Evolutionary conservation across 2,888 invertebrate species (phyloP), one percentile per base, ranked within the genome.

Genomic region (Cyaniris semiargus): DNA sequence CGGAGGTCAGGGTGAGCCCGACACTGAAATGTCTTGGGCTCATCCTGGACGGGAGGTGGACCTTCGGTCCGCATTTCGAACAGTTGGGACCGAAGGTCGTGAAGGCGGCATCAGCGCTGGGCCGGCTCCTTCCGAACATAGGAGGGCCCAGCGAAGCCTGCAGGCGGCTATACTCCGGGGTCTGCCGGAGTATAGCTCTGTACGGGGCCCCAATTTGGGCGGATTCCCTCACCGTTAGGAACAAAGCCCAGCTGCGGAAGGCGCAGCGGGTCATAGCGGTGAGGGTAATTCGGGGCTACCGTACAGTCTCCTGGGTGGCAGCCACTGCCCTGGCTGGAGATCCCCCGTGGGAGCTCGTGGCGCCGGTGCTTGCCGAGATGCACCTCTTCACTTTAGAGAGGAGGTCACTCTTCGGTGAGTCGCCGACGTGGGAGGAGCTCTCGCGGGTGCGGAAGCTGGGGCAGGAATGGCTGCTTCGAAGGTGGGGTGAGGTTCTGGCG

Each of bases 301-400:
- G 58, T 76, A 76, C 76, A 3, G 60, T 76, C 23, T 76, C 76
- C 60, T 13, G 71, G 66, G 44, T 15, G 21, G 79, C 78, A 56
- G 76, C 79, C 56, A 77, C 76, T 21, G 58, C 58, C 31, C n/a
- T 75, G 6, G 75, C 75, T 8, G 75, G 75, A 23, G 60, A 58
- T 7, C 75, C 75, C 5, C 75, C 75, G 31, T 75, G 75, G 75
- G 75, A 75, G 18, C 75, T 75, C 31, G 58, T 15, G 75, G 75
- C 79, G 44, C 10, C 10, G 44, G 44, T 44, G 6, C 44, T 44
- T 5, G 44, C 44, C 44, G 44, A 44, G 44, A 10, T 44, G 44
- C 10, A 10, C 44, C 44, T 44, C 44, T 44, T 44, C 44, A 10
- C 10, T 8, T 44, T 10, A 44, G 44, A 44, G 6, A 10, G 44